Conservation (phyloP, 23 tunicate genomes). For the Trididemnum miniatum region DNA sequence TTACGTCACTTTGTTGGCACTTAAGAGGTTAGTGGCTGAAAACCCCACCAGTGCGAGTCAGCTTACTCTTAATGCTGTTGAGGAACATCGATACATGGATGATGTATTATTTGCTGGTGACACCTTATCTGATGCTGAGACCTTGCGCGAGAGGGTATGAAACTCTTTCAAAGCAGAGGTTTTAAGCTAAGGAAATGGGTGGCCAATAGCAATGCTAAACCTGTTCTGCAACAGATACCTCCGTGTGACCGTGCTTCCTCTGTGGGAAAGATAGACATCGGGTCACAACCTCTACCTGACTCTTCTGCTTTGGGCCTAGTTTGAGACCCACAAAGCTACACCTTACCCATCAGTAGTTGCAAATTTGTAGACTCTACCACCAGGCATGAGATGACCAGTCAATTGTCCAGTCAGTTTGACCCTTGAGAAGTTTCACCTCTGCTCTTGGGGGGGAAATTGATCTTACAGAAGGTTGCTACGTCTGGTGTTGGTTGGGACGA, state of each 20-base stretch:
- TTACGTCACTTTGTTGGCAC: neutral
- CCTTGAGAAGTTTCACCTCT: neutral
- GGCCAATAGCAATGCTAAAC: neutral
- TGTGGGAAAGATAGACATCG: neutral
- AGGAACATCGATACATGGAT: neutral
- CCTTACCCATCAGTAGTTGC: neutral
- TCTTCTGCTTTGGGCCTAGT: neutral
- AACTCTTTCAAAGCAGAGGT: neutral
- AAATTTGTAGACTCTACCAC: neutral
- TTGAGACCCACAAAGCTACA: neutral
- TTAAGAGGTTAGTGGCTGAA: neutral
- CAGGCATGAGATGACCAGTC: constrained; percentile 12
- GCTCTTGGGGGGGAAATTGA: neutral
- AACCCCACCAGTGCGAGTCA: constrained; percentile 13
- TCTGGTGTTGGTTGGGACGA: constrained; percentile 1
- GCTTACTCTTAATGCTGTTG: neutral
- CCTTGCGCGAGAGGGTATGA: neutral
- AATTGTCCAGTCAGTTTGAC: neutral
- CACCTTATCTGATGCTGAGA: neutral
- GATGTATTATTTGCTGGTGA: neutral
- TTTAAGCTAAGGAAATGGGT: constrained; percentile 19
- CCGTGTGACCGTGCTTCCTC: neutral
- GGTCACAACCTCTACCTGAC: neutral
- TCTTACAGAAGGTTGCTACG: neutral
- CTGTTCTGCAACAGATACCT: neutral